Percentiles rank a stretch among this genome's conserved stretches.
Conservation (phyloP, 2,888 invertebrate genomes). For the Balanococcus diminutus region DNA sequence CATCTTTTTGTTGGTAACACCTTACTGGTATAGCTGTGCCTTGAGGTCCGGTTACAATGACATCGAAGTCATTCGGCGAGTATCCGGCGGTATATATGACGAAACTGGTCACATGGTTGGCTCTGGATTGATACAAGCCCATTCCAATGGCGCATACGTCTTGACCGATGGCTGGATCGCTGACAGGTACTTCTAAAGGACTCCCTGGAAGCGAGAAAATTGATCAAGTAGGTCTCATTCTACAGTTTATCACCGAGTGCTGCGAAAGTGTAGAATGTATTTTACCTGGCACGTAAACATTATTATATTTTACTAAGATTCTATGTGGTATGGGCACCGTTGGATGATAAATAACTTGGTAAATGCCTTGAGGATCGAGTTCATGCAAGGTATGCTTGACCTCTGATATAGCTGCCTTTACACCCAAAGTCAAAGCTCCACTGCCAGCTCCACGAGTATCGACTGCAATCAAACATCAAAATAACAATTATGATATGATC, state of each 20-base stretch:
- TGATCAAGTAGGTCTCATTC: too few relatives aligned
- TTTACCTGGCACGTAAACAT: conserved; percentile 71
- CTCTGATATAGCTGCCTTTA: conserved; percentile 79
- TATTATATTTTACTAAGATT: conserved; percentile 84
- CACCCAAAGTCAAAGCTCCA: conserved; percentile 79
- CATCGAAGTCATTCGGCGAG: conserved; percentile 87
- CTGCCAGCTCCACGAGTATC: conserved; percentile 81
- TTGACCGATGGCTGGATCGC: conserved; percentile 72
- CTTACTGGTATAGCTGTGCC: conserved; percentile 83
- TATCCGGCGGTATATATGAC: conserved; percentile 86
- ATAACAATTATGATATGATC: background rate
- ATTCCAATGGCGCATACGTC: conserved; percentile 79
- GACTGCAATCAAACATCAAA: conserved; percentile 63
- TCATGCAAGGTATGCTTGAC: conserved; percentile 83
- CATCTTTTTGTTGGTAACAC: conserved; percentile 95
- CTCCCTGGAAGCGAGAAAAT: conserved; percentile 62
- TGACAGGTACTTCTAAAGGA: conserved; percentile 68
- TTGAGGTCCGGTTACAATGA: conserved; percentile 82
- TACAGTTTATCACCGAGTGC: too few relatives aligned
- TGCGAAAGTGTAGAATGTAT: background rate
- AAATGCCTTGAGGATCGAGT: conserved; percentile 72
- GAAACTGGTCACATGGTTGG: conserved; percentile 82
- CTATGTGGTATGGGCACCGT: conserved; percentile 85
- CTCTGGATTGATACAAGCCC: conserved; percentile 84
- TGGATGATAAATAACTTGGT: conserved; percentile 88